Evolutionary conservation across 2,113 vertebrate species (phyloP).

Genomic region (Cnemophilus loriae): DNA sequence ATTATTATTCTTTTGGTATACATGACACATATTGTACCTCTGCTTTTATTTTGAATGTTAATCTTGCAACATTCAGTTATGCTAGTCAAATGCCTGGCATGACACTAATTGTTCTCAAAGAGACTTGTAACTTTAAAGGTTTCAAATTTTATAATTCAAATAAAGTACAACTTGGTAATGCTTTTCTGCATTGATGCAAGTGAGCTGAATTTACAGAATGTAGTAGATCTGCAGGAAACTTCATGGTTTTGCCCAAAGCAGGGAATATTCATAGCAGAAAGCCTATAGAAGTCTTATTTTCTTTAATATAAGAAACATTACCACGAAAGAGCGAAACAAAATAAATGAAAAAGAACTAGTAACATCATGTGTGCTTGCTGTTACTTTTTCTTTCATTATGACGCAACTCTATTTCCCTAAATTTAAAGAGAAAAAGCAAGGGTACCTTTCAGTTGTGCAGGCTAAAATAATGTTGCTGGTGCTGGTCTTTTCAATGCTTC

Average conservation of each 20-base stretch:
- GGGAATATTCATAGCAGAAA: neutral
- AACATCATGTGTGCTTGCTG: neutral
- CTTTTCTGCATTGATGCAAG: neutral
- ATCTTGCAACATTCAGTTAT: neutral
- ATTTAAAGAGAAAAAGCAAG: neutral
- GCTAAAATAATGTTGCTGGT: neutral
- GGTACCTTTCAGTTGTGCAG: neutral
- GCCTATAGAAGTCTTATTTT: neutral
- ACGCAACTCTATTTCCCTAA: neutral
- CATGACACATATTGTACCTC: neutral
- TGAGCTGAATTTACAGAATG: neutral
- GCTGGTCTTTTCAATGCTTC: neutral
- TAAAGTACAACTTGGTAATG: neutral
- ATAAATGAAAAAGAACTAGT: neutral
- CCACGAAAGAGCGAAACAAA: neutral
- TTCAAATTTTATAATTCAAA: neutral
- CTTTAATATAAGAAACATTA: neutral
- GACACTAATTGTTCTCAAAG: neutral
- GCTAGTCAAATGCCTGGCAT: constrained; percentile 22
- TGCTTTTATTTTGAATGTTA: constrained; percentile 43
- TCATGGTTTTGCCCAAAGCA: neutral
- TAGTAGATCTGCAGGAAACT: neutral
- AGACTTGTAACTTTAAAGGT: neutral
- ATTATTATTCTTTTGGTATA: constrained; percentile 37
- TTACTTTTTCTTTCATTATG: neutral